phyloP scores from a whole-genome alignment of 2,888 invertebrate genomes.

The Cheilosia grossa region DNA sequence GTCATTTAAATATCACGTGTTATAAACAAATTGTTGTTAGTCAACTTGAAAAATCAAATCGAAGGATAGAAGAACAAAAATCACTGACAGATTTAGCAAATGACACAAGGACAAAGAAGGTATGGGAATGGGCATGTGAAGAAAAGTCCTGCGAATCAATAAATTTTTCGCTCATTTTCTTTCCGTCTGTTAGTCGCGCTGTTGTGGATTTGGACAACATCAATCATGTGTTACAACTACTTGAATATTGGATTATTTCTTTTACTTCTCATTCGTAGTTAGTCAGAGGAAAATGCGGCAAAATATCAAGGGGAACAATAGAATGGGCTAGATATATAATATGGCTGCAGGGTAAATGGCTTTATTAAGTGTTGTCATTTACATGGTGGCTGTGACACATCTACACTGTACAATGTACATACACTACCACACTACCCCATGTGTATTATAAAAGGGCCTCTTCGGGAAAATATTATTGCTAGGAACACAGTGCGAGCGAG shows the following conservation, averaged over 20 bases:
- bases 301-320: too few relatives aligned
- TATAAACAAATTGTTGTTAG: slow-evolving; percentile 20
- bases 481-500: too few relatives aligned
- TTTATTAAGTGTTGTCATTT: too few relatives aligned
- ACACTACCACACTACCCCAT: too few relatives aligned
- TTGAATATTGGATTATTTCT: not conserved
- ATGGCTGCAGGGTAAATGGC: too few relatives aligned
- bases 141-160: slow-evolving; percentile 8
- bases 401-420: too few relatives aligned
- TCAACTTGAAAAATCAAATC: not conserved
- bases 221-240: not conserved
- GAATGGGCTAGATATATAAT: too few relatives aligned
- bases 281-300: slow-evolving; percentile 5
- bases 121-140: not conserved
- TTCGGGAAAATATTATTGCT: too few relatives aligned
- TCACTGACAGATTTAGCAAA: slow-evolving; percentile 16
- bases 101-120: slow-evolving; percentile 1
- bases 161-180: not conserved
- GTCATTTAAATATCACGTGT: slow-evolving; percentile 31
- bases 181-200: not conserved
- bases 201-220: not conserved
- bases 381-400: too few relatives aligned
- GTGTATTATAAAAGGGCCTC: too few relatives aligned
- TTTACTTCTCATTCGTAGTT: not conserved
- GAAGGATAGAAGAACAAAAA: slow-evolving; percentile 1